These are phyloP conservation scores for Eumacrocentrus americanus DNA, from an alignment of 2,888 invertebrate species.

Conservation along the genomic window DNA sequence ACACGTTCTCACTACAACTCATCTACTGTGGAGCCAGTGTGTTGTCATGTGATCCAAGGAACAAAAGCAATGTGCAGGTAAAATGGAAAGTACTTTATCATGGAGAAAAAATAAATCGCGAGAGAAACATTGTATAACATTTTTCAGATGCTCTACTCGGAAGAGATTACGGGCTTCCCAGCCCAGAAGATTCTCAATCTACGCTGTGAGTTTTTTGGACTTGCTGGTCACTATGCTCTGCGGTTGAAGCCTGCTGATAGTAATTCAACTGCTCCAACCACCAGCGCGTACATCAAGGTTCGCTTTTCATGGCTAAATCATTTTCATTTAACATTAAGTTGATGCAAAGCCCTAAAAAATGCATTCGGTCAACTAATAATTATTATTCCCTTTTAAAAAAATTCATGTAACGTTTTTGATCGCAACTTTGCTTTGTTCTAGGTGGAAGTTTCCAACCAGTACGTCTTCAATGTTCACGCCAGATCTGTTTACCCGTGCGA, in stretches of 20 bases:
- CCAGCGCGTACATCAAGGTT: constrained; percentile 74
- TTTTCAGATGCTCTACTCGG: constrained; percentile 73
- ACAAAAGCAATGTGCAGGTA: constrained; percentile 63
- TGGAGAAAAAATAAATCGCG: not conserved
- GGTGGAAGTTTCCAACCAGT: constrained; percentile 86
- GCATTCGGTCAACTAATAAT: too few species aligned
- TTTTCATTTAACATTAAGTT: constrained; percentile 2
- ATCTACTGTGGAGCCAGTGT: constrained; percentile 81
- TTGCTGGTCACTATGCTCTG: constrained; percentile 82
- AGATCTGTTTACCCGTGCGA: constrained; percentile 85
- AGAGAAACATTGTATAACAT: not conserved
- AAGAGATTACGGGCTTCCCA: constrained; percentile 77
- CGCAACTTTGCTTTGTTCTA: too few species aligned
- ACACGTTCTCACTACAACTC: constrained; percentile 71
- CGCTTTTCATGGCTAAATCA: constrained; percentile 30
- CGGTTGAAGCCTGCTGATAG: constrained; percentile 72
- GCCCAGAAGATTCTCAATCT: constrained; percentile 71
- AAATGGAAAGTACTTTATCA: constrained; percentile 8
- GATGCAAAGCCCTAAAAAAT: not conserved
- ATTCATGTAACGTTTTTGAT: too few species aligned
- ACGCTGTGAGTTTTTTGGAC: constrained; percentile 80
- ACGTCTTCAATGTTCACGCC: constrained; percentile 83
- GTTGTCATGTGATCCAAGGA: constrained; percentile 71
- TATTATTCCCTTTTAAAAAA: not conserved
- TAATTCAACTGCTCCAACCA: constrained; percentile 70